Evolutionary conservation across 1,140 invertebrate species (phyloP).

Genomic region (Thaumetopoea pityocampa): DNA sequence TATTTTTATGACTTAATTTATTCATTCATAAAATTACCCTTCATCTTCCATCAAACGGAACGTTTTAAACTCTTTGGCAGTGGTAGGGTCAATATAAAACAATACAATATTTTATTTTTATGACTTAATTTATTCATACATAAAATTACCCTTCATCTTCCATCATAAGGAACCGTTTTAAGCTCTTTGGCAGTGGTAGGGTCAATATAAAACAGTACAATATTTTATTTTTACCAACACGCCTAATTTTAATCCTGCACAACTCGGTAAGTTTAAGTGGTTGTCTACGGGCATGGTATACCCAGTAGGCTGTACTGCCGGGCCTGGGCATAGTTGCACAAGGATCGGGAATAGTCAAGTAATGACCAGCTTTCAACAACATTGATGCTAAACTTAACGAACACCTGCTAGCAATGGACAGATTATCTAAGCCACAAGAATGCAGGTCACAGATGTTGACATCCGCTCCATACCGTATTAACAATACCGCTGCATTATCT

Average conservation of each 20-base stretch:
- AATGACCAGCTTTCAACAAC: slow-evolving; percentile 64
- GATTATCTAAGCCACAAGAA: slow-evolving; percentile 62
- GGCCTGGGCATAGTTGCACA: slow-evolving; percentile 20
- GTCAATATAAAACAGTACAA: slow-evolving; percentile 38
- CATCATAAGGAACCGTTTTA: slow-evolving; percentile 67
- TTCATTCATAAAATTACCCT: slow-evolving; percentile 14
- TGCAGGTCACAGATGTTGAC: slow-evolving; percentile 63
- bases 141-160: slow-evolving; percentile 47
- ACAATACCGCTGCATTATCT: slow-evolving; percentile 53
- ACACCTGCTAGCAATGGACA: slow-evolving; percentile 54
- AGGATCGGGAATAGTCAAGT: slow-evolving; percentile 26
- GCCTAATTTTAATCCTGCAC: slow-evolving; percentile 55
- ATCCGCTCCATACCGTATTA: slow-evolving; percentile 68
- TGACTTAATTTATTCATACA: background rate
- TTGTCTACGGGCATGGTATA: slow-evolving; percentile 37
- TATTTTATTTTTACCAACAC: slow-evolving; percentile 29
- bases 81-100: too few species aligned
- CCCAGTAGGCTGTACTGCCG: slow-evolving; percentile 35
- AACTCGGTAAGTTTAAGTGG: slow-evolving; percentile 47
- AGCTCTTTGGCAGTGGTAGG: slow-evolving; percentile 56
- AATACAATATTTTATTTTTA: background rate
- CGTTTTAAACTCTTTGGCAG: too few species aligned
- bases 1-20: background rate
- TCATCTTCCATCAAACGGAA: too few species aligned
- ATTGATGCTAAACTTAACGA: slow-evolving; percentile 46